A percentile compares a stretch with the other conserved stretches of the same genome.
Evolutionary conservation across 2,113 vertebrate genomes (phyloP).

Genomic region (Lonchura striata): DNA sequence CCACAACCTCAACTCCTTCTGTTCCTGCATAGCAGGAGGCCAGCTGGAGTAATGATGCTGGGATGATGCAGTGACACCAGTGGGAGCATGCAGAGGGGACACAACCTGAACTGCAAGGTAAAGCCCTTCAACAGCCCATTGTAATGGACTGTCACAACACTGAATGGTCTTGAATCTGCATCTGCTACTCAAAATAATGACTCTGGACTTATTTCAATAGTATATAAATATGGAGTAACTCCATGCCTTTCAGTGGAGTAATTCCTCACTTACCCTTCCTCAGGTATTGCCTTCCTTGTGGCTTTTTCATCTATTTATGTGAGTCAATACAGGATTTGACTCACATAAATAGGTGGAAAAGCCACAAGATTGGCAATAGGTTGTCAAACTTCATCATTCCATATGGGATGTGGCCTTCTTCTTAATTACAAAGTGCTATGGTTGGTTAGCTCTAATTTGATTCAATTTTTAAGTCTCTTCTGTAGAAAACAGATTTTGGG

Average conservation of each 20-base stretch:
- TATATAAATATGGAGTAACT: neutral
- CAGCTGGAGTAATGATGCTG: rapidly evolving
- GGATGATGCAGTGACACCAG: neutral
- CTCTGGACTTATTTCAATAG: neutral
- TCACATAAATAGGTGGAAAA: slow-evolving; percentile 34
- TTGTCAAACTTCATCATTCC: slow-evolving; percentile 20
- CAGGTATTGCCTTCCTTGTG: too few species aligned
- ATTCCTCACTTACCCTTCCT: neutral
- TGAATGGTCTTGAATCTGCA: neutral
- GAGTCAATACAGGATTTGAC: neutral
- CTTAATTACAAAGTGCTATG: slow-evolving; percentile 34
- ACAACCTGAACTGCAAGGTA: neutral
- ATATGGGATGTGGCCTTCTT: neutral
- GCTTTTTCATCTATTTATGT: too few species aligned
- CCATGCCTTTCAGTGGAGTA: neutral
- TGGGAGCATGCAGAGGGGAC: neutral
- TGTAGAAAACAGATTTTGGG: neutral
- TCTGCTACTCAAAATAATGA: neutral
- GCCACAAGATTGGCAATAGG: neutral
- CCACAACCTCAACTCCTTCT: neutral
- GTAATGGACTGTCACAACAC: rapidly evolving
- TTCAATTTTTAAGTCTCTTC: slow-evolving; percentile 14
- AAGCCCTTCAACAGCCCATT: rapidly evolving
- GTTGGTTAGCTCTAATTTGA: slow-evolving; percentile 38
- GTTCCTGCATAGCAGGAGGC: neutral